A percentile compares a stretch with the other conserved stretches of the same genome.
Conservation (phyloP, 2,113 vertebrate species). For the Saguinus imperator region DNA sequence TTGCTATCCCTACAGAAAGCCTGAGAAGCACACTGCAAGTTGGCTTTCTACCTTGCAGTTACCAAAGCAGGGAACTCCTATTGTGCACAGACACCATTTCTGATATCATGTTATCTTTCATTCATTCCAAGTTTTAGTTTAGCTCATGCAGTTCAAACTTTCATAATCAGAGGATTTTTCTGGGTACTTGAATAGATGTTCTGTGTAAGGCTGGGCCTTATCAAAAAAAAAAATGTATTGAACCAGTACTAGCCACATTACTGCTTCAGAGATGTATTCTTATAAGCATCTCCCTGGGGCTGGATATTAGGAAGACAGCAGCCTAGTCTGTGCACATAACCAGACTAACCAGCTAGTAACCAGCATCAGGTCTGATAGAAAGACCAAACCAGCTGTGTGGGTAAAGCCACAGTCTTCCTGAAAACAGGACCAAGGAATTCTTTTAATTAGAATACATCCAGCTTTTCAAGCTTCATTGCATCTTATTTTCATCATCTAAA, state of each 20-base stretch:
- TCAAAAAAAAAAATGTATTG: not conserved
- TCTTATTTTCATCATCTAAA: conserved; percentile 69
- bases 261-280: conserved; percentile 71
- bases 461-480: conserved; percentile 52
- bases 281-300: conserved; percentile 62
- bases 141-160: conserved; percentile 48
- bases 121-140: conserved; percentile 69
- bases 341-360: not conserved
- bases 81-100: conserved; percentile 72
- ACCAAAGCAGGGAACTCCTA: not conserved
- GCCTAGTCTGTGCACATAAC: not conserved
- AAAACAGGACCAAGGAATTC: conserved; percentile 62
- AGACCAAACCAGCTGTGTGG: not conserved
- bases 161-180: conserved; percentile 29
- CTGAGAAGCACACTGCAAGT: not conserved
- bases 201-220: conserved; percentile 41
- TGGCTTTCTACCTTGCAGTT: not conserved
- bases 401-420: conserved; percentile 55
- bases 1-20: not conserved
- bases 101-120: conserved; percentile 46
- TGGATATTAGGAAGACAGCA: conserved; percentile 66
- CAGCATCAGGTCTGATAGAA: not conserved
- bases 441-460: conserved; percentile 68
- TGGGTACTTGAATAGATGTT: conserved; percentile 41
- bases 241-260: conserved; percentile 27